Conservation (phyloP, 2,797 vertebrate genomes). For the Sebastes steindachneri region DNA sequence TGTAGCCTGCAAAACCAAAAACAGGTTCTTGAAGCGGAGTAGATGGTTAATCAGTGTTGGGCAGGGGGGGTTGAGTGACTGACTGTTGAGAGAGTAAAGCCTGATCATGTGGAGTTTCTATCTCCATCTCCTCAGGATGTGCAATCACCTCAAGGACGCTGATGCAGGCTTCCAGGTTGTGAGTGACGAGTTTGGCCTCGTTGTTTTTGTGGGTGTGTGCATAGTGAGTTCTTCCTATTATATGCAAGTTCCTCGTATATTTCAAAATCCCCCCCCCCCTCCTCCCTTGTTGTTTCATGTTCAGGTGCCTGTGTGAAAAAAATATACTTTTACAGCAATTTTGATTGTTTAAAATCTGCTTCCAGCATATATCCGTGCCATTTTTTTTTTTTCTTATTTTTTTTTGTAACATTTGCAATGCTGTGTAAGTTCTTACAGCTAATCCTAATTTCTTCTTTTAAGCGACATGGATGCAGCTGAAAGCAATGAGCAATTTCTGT, state of each 20-base stretch:
- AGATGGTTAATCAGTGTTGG: conserved; percentile 45
- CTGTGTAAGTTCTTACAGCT: conserved; percentile 56
- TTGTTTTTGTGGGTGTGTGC: conserved; percentile 44
- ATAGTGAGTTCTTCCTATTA: conserved; percentile 72
- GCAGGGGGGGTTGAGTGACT: neutral
- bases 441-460: conserved; percentile 42
- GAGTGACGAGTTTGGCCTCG: conserved; percentile 48
- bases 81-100: conserved; percentile 42
- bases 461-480: conserved; percentile 52
- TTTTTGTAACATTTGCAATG: conserved; percentile 53
- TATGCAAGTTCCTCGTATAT: conserved; percentile 77
- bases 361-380: conserved; percentile 77
- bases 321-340: conserved; percentile 69
- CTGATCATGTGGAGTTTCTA: conserved; percentile 47
- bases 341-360: conserved; percentile 77
- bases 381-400: conserved; percentile 36
- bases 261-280: neutral
- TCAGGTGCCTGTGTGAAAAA: conserved; percentile 75
- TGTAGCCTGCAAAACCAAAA: conserved; percentile 81
- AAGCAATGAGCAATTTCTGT: conserved; percentile 28
- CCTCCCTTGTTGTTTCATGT: conserved; percentile 57
- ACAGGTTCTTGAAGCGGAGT: conserved; percentile 62
- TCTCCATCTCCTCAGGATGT: conserved; percentile 63
- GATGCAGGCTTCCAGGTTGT: conserved; percentile 55
- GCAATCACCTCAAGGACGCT: conserved; percentile 75